These are phyloP conservation scores for Spermophilus dauricus DNA, from an alignment of 2,113 vertebrate species.

Conservation along the genomic window DNA sequence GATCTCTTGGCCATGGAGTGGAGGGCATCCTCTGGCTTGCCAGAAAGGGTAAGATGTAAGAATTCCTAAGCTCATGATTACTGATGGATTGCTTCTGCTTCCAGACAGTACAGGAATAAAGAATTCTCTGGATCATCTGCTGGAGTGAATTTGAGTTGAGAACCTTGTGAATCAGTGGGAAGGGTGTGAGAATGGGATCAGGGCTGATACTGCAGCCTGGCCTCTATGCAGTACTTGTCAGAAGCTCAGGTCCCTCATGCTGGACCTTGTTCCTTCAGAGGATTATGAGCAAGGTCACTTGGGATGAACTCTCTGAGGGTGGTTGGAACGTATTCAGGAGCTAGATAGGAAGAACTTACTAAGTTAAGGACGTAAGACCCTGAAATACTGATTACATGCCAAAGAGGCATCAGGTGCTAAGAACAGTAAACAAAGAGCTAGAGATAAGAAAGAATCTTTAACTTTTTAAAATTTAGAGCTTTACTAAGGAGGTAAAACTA, in stretches of 20 bases:
- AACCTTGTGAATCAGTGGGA: background rate
- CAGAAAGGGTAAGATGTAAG: background rate
- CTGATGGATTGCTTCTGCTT: background rate
- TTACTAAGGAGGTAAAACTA: background rate
- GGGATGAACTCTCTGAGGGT: background rate
- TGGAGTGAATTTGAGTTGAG: background rate
- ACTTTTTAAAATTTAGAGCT: background rate
- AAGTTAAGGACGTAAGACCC: background rate
- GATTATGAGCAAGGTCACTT: background rate
- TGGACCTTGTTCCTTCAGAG: background rate
- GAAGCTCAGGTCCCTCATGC: background rate
- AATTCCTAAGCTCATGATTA: background rate
- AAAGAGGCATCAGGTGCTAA: background rate
- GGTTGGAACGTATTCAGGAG: background rate
- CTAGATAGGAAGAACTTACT: background rate
- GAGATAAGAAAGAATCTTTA: background rate
- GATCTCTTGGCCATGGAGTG: background rate
- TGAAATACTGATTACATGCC: background rate
- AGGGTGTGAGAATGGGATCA: background rate
- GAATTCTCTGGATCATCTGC: background rate
- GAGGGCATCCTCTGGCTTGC: background rate
- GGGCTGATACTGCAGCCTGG: too few relatives aligned
- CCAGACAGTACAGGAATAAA: background rate
- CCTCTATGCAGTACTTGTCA: background rate
- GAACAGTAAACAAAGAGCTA: background rate